Evolutionary conservation across 2,113 vertebrate species (phyloP).

Genomic region (Conger conger): DNA sequence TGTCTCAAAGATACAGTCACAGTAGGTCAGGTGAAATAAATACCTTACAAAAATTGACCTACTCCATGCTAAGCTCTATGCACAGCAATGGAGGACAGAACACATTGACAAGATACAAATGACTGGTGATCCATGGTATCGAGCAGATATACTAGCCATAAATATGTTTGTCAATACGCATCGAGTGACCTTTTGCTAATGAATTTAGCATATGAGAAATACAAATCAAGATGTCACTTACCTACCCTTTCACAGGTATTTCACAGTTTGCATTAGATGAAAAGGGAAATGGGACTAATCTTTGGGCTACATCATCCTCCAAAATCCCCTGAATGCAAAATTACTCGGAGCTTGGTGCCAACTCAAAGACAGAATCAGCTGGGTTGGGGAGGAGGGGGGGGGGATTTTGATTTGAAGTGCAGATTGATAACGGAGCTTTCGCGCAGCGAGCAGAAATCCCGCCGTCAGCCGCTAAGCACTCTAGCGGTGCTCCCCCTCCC

Average conservation of each 20-base stretch:
- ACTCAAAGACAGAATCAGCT: neutral
- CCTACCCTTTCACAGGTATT: neutral
- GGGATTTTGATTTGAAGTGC: neutral
- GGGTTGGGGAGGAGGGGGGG: neutral
- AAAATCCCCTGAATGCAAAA: neutral
- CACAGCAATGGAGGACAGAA: neutral
- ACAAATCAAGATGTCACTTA: neutral
- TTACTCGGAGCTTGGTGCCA: neutral
- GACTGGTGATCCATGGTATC: neutral
- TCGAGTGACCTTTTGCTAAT: neutral
- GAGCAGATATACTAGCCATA: neutral
- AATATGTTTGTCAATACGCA: neutral
- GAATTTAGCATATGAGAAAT: neutral
- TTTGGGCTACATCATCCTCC: neutral
- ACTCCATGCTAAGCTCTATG: neutral
- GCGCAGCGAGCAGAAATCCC: neutral
- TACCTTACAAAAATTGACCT: neutral
- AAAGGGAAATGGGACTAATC: neutral
- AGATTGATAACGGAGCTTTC: constrained; percentile 2
- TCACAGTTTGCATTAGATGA: neutral
- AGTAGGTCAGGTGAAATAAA: neutral
- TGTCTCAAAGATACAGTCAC: neutral
- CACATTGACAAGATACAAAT: neutral
- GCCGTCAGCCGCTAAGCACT: neutral
- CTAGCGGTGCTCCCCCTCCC: neutral